phyloP scores from a whole-genome alignment of 2,797 vertebrate species.

The Bufotes viridis region DNA sequence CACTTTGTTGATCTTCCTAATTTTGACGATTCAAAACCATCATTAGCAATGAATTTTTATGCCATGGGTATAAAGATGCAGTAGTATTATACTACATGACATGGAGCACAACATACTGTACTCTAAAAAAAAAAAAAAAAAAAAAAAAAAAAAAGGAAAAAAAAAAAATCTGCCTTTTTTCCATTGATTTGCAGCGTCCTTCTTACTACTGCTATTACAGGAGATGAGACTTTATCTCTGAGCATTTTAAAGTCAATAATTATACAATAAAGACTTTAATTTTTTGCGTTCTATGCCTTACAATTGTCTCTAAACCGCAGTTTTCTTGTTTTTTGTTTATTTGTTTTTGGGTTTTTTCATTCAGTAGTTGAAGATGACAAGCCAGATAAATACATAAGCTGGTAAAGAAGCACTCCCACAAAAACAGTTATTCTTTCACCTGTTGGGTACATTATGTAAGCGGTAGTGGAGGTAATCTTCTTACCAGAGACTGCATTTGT shows the following conservation, averaged over 20 bases:
- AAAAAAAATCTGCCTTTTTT: constrained; percentile 17
- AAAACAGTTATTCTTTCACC: no score
- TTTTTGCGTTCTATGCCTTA: constrained; percentile 27
- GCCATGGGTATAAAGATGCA: not conserved
- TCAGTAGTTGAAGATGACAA: not conserved
- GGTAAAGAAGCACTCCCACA: no score
- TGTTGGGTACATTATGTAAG: no score
- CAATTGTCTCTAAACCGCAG: not conserved
- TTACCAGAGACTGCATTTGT: no score
- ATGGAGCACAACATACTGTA: constrained; percentile 8
- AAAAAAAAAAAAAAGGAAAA: not conserved
- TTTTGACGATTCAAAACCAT: constrained; percentile 13
- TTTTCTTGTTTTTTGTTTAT: not conserved
- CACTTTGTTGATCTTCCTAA: constrained; percentile 65
- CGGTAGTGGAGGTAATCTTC: no score
- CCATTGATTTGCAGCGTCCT: constrained; percentile 26
- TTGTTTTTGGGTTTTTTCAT: not conserved
- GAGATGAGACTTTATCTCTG: constrained; percentile 2
- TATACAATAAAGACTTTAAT: constrained; percentile 19
- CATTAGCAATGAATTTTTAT: not conserved
- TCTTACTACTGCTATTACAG: not conserved
- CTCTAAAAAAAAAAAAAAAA: not conserved
- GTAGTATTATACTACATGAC: not conserved
- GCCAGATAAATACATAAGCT: constrained; percentile 10
- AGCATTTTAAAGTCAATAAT: not conserved